Conservation (phyloP, 2,113 vertebrate genomes). For the Telmatochromis brachygnathus region DNA sequence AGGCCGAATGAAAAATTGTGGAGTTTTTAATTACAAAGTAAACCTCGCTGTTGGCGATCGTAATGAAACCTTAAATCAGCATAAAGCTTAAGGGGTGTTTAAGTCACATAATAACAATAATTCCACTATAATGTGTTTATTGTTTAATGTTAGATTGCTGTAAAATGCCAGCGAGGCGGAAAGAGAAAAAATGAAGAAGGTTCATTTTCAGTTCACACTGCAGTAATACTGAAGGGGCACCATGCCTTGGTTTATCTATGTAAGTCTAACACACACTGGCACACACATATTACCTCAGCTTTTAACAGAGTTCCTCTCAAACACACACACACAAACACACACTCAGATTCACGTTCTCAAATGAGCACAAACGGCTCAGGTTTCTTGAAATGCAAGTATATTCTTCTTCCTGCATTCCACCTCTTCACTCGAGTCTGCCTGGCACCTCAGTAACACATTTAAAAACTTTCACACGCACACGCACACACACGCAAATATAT, state of each 20-base stretch:
- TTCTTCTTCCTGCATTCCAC: background rate
- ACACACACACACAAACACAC: background rate
- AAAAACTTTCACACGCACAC: background rate
- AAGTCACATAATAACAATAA: background rate
- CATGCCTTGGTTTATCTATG: background rate
- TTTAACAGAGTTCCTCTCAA: background rate
- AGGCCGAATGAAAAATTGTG: background rate
- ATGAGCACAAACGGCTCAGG: background rate
- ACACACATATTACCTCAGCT: background rate
- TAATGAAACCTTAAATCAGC: background rate
- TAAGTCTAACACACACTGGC: background rate
- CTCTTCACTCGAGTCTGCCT: background rate
- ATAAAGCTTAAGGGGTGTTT: background rate
- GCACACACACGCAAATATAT: background rate
- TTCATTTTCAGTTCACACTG: background rate
- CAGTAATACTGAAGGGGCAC: background rate
- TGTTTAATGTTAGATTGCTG: background rate
- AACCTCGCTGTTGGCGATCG: background rate
- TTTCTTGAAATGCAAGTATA: constrained; percentile 3
- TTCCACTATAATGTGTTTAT: background rate
- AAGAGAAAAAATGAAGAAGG: background rate
- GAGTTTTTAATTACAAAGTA: background rate
- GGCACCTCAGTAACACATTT: background rate
- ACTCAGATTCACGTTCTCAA: background rate
- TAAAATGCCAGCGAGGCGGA: background rate